Base-by-base conservation (phyloP, 2,888 invertebrate genomes). In the Eremobia ochroleuca region DNA sequence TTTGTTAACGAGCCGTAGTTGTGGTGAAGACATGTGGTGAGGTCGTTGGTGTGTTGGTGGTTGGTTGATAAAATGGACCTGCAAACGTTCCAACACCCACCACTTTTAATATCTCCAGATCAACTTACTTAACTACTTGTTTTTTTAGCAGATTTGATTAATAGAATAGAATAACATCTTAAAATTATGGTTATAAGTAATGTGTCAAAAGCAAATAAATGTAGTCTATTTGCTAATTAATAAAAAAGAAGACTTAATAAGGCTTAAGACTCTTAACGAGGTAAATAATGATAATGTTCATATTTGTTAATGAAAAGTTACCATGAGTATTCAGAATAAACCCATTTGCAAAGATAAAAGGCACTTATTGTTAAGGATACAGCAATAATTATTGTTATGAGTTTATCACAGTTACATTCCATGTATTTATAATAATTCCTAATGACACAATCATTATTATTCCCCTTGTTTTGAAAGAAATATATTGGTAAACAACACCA, bases 41-140 rank as follows among this genome's bases (percentile, higher is more conserved):
- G 96, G 93, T 95, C 95, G 95, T 95, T 95, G 96, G 96, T 96
- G 96, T 96, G 96, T 96, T 96, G 96, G 96, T 96, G 95, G 96
- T 96, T 96, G 95, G 96, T 96, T 96, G 96, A 96, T 95, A 96
- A 95, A 96, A 96, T 96, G 96, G 96, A 97, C 97, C 97, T 97
- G 97, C 89, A 97, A 97, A 97, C 96, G 97, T 96, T 97, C 97
- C 97, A 97, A 97, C 97, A 97, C 96, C 97, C 97, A 97, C 97
- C 97, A 96, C 96, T 90, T 96, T 97, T 96, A 96, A 92, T 95
- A 93, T 92, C 94, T 94, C 90, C 92, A 91, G 92, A 90, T 92
- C 90, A 93, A 88, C 79, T 87, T 87, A 86, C 79, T 85, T 86
- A 86, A 72, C 82, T 83, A 86, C 75, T 61, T 85, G 72, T 82